Base-by-base conservation (phyloP, 1,140 invertebrate genomes). In the Drosophila jambulina region DNA sequence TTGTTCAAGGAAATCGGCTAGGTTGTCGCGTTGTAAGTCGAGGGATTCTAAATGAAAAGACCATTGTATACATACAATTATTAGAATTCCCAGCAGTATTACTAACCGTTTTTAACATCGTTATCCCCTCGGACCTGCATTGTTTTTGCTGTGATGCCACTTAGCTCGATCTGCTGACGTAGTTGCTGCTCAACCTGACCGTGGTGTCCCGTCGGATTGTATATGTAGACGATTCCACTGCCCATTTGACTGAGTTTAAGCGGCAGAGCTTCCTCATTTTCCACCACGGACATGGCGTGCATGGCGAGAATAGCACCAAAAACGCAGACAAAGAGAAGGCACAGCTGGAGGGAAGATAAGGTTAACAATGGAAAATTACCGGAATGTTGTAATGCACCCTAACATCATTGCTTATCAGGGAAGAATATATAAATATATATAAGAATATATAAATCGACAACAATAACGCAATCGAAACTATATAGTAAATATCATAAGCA, bases 1-100 rank as follows among this genome's bases (percentile, higher is more conserved):
- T 23, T 81, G 64, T 60, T 93, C 71, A 21, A 91, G 65, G 43
- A 91, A 93, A 21, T 82, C 75, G 21, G 85, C 48, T 53, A 92
- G 46, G 62, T 92, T 81, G 10, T 82, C 78, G 15, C 67, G 43
- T 60, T 92, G 87, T 8, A 92, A 17, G 7, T 75, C 60, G 15
- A 81, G 46, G 3, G 88, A 42, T 40, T 83, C 91, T 87, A 45
- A 13, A 21, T 12, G 13, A 34, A 64, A 25, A 57, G 0, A 3
- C 8, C 21, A 21, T 3, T 7, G n/a, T 5, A 27, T 13, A 34
- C 7, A 46, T 56, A n/a, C 2, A 23, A 17, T 34, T 15, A 48
- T 48, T 40, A 0, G 6, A 27, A 27, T 40, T 23, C 19, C 19
- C 13, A 40, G n/a, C 21, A 49, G 5, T 4, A 23, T 17, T 13